Evolutionary conservation across 2,888 invertebrate species (phyloP).

Genomic region (Drosophila percnosoma): DNA sequence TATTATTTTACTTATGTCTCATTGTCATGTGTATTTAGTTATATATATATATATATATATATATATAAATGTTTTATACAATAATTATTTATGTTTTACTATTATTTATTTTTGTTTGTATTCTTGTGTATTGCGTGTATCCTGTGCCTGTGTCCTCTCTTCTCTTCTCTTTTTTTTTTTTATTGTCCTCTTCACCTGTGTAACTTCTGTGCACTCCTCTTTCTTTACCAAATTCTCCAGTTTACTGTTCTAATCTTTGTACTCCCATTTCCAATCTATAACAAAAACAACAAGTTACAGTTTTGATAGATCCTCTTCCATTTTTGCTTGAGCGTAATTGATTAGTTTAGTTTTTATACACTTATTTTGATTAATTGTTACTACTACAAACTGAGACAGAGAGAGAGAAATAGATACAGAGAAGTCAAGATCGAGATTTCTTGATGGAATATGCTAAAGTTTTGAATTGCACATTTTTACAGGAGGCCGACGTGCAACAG

Average conservation of each 20-base stretch:
- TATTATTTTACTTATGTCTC: constrained; percentile 22
- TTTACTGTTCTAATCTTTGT: constrained; percentile 23
- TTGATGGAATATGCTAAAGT: constrained; percentile 40
- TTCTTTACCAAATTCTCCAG: constrained; percentile 7
- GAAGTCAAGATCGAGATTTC: background rate
- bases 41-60: constrained; percentile 21
- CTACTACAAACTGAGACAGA: constrained; percentile 26
- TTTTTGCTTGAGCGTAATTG: constrained; percentile 53
- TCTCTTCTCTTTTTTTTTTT: constrained; percentile 14
- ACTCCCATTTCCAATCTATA: constrained; percentile 7
- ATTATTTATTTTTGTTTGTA: constrained; percentile 33
- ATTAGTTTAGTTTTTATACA: constrained; percentile 58
- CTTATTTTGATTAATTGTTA: constrained; percentile 26
- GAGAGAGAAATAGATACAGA: background rate
- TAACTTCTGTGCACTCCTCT: constrained; percentile 27
- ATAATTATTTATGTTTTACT: constrained; percentile 26
- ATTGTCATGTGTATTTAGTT: constrained; percentile 54
- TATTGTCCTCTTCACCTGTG: constrained; percentile 18
- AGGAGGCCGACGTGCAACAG: constrained; percentile 74
- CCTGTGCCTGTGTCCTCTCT: constrained; percentile 44
- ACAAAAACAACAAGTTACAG: constrained; percentile 9
- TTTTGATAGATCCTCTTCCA: constrained; percentile 6
- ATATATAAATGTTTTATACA: background rate
- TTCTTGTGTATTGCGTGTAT: constrained; percentile 48
- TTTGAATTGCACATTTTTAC: constrained; percentile 52